Evolutionary conservation across 2,113 vertebrate genomes (phyloP).

Genomic region (Odocoileus virginianus): DNA sequence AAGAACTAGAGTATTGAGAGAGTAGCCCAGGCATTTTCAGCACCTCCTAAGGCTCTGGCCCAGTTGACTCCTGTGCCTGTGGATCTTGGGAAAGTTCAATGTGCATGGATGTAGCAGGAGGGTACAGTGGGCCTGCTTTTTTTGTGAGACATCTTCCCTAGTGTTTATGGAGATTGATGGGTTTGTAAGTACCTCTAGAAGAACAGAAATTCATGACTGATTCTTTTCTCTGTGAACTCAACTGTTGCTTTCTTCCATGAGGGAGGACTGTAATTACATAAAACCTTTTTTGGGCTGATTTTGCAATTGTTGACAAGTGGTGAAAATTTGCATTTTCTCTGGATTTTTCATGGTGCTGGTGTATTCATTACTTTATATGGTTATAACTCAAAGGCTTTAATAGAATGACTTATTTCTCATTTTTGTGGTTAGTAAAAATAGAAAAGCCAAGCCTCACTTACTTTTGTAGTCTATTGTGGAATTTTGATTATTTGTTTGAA

Average conservation of each 20-base stretch:
- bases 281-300: conserved; percentile 36
- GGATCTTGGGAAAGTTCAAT: neutral
- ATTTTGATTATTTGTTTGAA: conserved; percentile 44
- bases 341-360: conserved; percentile 1
- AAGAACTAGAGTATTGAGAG: neutral
- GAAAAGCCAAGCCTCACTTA: conserved; percentile 28
- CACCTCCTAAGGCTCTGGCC: neutral
- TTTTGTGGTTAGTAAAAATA: conserved; percentile 52
- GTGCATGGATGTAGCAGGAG: neutral
- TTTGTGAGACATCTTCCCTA: neutral
- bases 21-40: neutral
- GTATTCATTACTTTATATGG: conserved; percentile 58
- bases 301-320: conserved; percentile 24
- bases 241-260: neutral
- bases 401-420: conserved; percentile 40
- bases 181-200: neutral
- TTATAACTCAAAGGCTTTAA: neutral
- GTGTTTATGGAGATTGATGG: neutral
- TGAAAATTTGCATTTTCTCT: conserved; percentile 36
- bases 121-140: neutral
- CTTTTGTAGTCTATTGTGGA: conserved; percentile 41
- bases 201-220: neutral
- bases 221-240: neutral
- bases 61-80: neutral
- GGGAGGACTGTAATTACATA: neutral